Evolutionary conservation across 2,113 vertebrate species (phyloP).

Genomic region (Peromyscus maniculatus): DNA sequence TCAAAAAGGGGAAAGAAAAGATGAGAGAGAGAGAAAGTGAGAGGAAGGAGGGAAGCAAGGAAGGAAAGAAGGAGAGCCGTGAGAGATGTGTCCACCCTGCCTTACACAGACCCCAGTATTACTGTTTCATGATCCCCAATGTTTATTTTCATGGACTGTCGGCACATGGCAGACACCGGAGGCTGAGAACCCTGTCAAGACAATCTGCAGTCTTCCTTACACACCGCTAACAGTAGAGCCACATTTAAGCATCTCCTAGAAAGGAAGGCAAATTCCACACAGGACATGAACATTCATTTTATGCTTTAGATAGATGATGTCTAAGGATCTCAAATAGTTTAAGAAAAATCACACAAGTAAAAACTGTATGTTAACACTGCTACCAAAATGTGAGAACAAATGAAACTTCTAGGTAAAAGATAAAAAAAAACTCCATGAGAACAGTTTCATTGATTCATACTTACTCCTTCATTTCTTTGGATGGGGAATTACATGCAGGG

Average conservation of each 20-base stretch:
- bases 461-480: conserved; percentile 99
- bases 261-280: conserved; percentile 29
- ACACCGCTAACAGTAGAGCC: not conserved
- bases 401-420: conserved; percentile 74
- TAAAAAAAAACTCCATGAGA: conserved; percentile 68
- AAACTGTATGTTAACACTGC: conserved; percentile 70
- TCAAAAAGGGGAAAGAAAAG: not conserved
- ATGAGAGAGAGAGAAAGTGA: not conserved
- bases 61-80: not conserved
- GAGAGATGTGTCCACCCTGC: not conserved
- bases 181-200: not conserved
- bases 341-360: conserved; percentile 73
- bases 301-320: not conserved
- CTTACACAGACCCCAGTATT: not conserved
- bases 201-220: not conserved
- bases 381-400: conserved; percentile 78
- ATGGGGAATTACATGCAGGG: conserved; percentile 96
- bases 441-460: conserved; percentile 87
- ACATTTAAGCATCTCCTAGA: conserved; percentile 23
- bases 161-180: not conserved
- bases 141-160: conserved; percentile 22
- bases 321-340: conserved; percentile 46
- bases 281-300: conserved; percentile 36
- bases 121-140: not conserved
- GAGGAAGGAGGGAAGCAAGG: too few relatives aligned